phyloP scores from a whole-genome alignment of 1,140 invertebrate species.

The Panagrolaimus sp. region DNA sequence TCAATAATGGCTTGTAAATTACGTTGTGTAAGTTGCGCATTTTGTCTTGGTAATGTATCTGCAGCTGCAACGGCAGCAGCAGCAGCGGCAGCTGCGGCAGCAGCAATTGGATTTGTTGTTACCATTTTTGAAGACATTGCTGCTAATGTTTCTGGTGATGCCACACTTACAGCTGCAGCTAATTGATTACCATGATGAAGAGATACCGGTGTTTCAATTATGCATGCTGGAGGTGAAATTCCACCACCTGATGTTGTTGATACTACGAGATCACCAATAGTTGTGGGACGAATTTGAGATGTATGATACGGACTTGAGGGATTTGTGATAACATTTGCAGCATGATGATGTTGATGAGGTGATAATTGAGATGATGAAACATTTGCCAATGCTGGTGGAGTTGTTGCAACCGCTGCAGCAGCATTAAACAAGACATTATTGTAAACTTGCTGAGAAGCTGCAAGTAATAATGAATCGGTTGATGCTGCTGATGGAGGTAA shows the following conservation, averaged over 20 bases:
- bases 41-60: neutral
- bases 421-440: conserved; percentile 2
- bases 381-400: conserved; percentile 1
- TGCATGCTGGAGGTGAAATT: neutral
- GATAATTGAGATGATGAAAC: conserved; percentile 1
- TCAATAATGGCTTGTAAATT: conserved; percentile 9
- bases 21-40: neutral
- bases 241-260: neutral
- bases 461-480: conserved; percentile 9
- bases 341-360: conserved; percentile 5
- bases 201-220: no score
- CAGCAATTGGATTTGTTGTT: neutral
- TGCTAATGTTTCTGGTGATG: neutral
- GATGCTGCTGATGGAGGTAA: neutral
- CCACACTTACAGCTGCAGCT: neutral
- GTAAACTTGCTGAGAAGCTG: conserved; percentile 10
- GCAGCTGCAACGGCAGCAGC: neutral
- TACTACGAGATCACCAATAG: conserved; percentile 12
- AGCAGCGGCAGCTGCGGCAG: no score
- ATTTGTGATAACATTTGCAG: neutral
- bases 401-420: conserved; percentile 7
- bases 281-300: conserved; percentile 1
- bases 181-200: no score
- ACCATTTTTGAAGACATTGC: neutral
- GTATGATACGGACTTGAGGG: conserved; percentile 4